Percentiles rank a stretch among this genome's conserved stretches.
Conservation (phyloP, 2,888 invertebrate species). For the Zygothrica quintamaculata region DNA sequence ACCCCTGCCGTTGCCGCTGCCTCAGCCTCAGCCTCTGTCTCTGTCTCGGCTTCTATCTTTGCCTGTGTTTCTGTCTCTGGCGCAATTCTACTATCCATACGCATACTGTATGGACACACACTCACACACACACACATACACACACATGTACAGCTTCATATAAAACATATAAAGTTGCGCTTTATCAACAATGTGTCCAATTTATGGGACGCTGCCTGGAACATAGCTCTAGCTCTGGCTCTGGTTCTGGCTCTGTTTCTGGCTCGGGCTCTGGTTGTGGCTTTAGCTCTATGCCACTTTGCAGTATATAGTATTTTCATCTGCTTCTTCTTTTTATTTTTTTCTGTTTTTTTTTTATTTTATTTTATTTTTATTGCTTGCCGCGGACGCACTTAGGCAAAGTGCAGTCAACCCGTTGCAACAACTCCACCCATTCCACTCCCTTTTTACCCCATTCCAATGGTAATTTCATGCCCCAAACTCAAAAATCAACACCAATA, state of each 20-base stretch:
- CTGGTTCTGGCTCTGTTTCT: not conserved
- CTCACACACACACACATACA: constrained; percentile 20
- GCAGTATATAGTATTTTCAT: constrained; percentile 8
- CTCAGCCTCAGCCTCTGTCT: not conserved
- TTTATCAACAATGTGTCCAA: constrained; percentile 78
- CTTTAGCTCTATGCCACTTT: constrained; percentile 33
- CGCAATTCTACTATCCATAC: not conserved
- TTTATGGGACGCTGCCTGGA: constrained; percentile 57
- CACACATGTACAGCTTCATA: constrained; percentile 69
- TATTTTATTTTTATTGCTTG: constrained; percentile 61
- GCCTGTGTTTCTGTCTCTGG: not conserved
- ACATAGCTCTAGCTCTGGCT: not conserved
- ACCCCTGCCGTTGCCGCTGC: not conserved
- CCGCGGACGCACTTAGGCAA: constrained; percentile 64
- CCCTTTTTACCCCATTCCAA: not conserved
- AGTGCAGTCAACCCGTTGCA: constrained; percentile 60
- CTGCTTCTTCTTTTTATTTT: not conserved
- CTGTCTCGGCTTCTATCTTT: not conserved
- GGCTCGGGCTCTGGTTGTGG: constrained; percentile 4
- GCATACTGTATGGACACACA: constrained; percentile 28
- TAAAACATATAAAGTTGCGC: constrained; percentile 77
- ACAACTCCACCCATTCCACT: not conserved
- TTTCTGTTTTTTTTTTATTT: constrained; percentile 5
- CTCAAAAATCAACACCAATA: not conserved
- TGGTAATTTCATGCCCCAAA: not conserved